phyloP scores from a whole-genome alignment of 2,888 invertebrate species.

The Itoplectis maculator region DNA sequence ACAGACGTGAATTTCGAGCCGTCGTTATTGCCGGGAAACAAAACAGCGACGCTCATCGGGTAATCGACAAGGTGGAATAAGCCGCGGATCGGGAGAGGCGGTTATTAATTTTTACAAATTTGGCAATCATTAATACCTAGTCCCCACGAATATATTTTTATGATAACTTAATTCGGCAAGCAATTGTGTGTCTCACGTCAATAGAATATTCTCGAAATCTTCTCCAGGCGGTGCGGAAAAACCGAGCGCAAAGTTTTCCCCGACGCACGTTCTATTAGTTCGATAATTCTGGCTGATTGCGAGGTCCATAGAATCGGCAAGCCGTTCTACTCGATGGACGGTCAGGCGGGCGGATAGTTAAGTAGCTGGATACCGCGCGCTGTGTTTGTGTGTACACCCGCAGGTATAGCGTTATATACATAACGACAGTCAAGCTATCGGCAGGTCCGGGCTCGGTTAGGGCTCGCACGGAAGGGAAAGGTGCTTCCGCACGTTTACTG shows the following conservation, averaged over 20 bases:
- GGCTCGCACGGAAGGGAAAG: slow-evolving; percentile 3
- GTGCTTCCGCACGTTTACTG: slow-evolving; percentile 2
- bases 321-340: slow-evolving; percentile 2
- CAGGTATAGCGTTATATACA: not conserved
- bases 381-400: too few species aligned
- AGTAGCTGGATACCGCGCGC: not conserved
- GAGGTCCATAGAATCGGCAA: not conserved
- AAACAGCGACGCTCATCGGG: too few species aligned
- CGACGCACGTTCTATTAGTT: not conserved
- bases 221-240: not conserved
- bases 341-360: not conserved
- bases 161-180: too few species aligned
- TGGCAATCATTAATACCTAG: too few species aligned
- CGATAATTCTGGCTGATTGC: not conserved
- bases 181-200: not conserved
- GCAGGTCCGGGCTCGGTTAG: not conserved
- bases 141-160: too few species aligned
- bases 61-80: too few species aligned
- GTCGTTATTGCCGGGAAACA: too few species aligned
- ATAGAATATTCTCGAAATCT: not conserved
- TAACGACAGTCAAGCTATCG: not conserved
- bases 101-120: not conserved
- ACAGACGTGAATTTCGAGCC: not conserved
- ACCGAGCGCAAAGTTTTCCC: not conserved
- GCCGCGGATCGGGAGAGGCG: not conserved